Base-by-base conservation (phyloP, 2,113 vertebrate species). In the Clarias macrocephalus region DNA sequence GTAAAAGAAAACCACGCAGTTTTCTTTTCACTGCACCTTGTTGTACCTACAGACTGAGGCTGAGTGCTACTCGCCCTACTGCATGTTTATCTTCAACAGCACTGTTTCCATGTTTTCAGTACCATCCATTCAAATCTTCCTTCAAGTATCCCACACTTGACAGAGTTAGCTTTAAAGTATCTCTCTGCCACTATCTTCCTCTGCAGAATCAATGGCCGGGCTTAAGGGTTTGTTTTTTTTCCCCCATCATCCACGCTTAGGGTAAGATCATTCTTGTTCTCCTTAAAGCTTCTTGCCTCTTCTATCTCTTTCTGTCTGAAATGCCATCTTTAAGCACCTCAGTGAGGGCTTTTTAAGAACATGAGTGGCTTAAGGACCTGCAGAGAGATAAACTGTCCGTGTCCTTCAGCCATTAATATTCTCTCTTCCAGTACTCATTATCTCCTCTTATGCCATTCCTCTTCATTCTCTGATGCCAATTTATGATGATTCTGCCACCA, bases 171-270 rank as follows among this genome's bases (percentile, higher is more conserved):
- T 75, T 75, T 62, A 76, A 75, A 60, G 83, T 73, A 76, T 57
- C 70, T 76, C 57, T 84, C 56, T 72, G 82, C 68, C 68, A 33
- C 37, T n/a, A 48, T 42, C 5, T 18, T 85, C 57, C 21, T 33
- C 70, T 62, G 57, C 57, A 60, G 13, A 75, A 75, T 37, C 68
- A 75, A 72, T 30, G 23, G 21, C 56, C 28, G 5, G 25, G 33
- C 57, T 60, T 85, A 76, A 75, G 70, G 33, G 60, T 73, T 63
- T 85, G 56, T 75, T 75, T 75, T 62, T 85, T 85, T 68, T 82
- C 1, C 19, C 42, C 37, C 5, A 48, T 85, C 57, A 62, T 59
- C 57, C n/a, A 76, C 42, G 42, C 83, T 76, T n/a, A 62, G 23
- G 56, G 13, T 85, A n/a, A 85, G 54, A 73, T 42, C 68, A 37